Evolutionary conservation across 1,140 invertebrate species (phyloP).

Genomic region (Melanaphis sacchari): DNA sequence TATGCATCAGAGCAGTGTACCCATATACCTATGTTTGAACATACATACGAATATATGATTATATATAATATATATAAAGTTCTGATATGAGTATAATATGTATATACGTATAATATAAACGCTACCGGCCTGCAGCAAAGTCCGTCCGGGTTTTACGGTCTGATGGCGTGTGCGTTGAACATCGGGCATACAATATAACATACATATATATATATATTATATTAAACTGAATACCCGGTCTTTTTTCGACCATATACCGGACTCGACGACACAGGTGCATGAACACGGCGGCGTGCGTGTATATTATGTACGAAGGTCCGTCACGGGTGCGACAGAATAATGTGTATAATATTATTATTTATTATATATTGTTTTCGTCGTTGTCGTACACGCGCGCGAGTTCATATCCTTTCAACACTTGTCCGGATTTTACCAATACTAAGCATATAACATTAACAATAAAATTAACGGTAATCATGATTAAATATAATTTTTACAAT

Average conservation of each 20-base stretch:
- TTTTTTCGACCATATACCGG: slow-evolving; percentile 26
- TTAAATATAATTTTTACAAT: background rate
- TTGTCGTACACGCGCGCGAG: background rate
- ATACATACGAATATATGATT: background rate
- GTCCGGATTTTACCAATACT: background rate
- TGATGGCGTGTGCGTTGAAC: background rate
- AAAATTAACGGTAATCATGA: background rate
- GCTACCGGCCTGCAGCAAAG: background rate
- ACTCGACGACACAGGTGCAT: slow-evolving; percentile 33
- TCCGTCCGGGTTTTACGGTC: slow-evolving; percentile 52
- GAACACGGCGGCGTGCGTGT: slow-evolving; percentile 20
- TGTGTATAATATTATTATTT: slow-evolving; percentile 22
- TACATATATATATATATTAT: background rate
- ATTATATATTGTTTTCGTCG: background rate
- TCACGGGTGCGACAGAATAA: slow-evolving; percentile 3
- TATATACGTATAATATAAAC: background rate
- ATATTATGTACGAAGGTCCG: background rate
- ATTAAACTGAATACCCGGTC: background rate
- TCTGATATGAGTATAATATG: background rate
- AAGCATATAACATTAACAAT: background rate
- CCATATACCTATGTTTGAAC: background rate
- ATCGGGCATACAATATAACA: background rate
- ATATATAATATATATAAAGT: background rate
- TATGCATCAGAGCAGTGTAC: background rate
- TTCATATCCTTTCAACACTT: background rate